Conservation (phyloP, 1,140 invertebrate genomes). For the Euschistus heros region DNA sequence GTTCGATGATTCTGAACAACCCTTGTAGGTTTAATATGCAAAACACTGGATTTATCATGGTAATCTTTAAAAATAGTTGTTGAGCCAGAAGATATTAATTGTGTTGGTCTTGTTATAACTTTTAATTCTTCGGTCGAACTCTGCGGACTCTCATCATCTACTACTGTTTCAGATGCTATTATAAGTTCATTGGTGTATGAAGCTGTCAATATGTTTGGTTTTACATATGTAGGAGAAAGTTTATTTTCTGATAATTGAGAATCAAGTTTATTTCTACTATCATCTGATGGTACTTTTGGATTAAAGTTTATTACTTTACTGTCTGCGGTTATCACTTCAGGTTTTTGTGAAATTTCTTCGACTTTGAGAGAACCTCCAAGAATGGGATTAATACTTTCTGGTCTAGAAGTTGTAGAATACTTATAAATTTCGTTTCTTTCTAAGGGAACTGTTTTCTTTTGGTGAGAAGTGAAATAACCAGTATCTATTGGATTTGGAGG, state of each 20-base stretch:
- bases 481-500: constrained; percentile 24
- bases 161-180: constrained; percentile 28
- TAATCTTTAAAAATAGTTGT: constrained; percentile 25
- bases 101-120: constrained; percentile 8
- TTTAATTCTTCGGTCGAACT: neutral
- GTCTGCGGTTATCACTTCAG: constrained; percentile 31
- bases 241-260: neutral
- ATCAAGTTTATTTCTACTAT: neutral
- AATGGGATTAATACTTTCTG: constrained; percentile 28
- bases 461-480: constrained; percentile 13
- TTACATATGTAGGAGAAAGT: neutral
- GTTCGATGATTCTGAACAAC: constrained; percentile 17
- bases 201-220: neutral
- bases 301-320: constrained; percentile 29
- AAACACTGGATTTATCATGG: neutral
- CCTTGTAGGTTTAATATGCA: constrained; percentile 28
- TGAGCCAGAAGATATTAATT: constrained; percentile 21
- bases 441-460: constrained; percentile 14
- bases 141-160: constrained; percentile 5
- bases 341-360: constrained; percentile 27
- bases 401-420: constrained; percentile 21
- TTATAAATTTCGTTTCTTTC: constrained; percentile 14
- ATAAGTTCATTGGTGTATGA: constrained; percentile 18
- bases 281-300: constrained; percentile 7
- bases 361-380: constrained; percentile 27